Base-by-base conservation (phyloP, 2,888 invertebrate genomes). In the Xestia ashworthii region DNA sequence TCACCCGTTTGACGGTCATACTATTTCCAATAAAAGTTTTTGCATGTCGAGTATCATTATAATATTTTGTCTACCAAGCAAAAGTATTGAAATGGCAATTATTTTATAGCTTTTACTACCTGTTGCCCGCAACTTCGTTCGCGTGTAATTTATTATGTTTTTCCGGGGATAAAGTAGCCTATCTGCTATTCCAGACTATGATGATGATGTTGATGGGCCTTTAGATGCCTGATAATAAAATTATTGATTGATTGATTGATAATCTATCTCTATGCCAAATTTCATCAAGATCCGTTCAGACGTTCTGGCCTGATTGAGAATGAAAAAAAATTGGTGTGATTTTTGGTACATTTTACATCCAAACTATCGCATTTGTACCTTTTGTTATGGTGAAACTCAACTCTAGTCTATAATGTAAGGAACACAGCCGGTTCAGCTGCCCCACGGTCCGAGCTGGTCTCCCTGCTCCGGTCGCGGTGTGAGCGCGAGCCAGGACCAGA, bases 391-490 rank as follows among this genome's bases (percentile, higher is more conserved):
- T 55, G 4, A 55, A 55, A n/a, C 19, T 12, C 25, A 58, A 55
- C 25, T 25, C 0, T 58, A 58, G 25, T 8, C 25, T 25, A n/a
- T 58, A 25, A 16, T 16, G 2, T 25, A 14, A 25, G 16, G 58
- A 32, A 25, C 16, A 32, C 16, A 58, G 58, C 16, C 8, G 14
- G 58, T 58, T 8, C 8, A 9, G 38, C 22, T 25, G 8, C 80
- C 76, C 79, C 81, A 84, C 83, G 85, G 88, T 80, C 76, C 80
- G 77, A 68, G 58, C 71, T 66, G 69, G 68, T 76, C 68, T 84
- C 79, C 77, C 84, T 84, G 65, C 84, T 72, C 19, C 5, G 32
- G 32, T 32, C 76, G 6, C 62, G 70, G 22, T 44, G 48, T 60
- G 71, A 71, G 73, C 53, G 79, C 78, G 81, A 76, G 84, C 64